Evolutionary conservation across 2,797 vertebrate species (phyloP).

Genomic region (Kryptopterus vitreolus): DNA sequence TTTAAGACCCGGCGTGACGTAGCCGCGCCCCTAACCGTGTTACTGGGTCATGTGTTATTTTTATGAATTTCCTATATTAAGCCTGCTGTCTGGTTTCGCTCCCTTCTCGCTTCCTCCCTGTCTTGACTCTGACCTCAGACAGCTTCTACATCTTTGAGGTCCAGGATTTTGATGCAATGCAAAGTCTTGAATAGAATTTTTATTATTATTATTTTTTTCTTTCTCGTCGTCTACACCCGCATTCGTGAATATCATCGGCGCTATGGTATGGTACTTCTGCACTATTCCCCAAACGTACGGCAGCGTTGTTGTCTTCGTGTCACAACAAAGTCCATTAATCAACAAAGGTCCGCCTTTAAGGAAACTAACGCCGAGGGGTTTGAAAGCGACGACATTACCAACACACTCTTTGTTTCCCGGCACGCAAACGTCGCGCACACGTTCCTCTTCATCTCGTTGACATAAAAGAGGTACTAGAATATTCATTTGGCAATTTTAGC

Average conservation of each 20-base stretch:
- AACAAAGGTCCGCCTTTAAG: conserved; percentile 39
- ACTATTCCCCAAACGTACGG: conserved; percentile 21
- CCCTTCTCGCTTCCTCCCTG: background rate
- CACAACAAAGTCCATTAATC: conserved; percentile 47
- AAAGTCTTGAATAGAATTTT: background rate
- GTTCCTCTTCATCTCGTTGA: conserved; percentile 26
- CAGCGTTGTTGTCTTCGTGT: conserved; percentile 37
- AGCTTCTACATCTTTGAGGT: conserved; percentile 38
- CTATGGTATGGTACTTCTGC: no score
- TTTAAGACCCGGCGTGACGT: background rate
- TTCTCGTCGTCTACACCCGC: conserved; percentile 36
- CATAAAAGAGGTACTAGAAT: conserved; percentile 31
- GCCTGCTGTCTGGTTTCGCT: background rate
- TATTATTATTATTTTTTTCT: no score
- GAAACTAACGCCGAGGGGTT: conserved; percentile 40
- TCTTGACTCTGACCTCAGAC: background rate
- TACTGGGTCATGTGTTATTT: background rate
- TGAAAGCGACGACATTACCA: conserved; percentile 42
- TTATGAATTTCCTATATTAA: background rate
- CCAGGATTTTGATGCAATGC: background rate
- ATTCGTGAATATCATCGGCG: conserved; percentile 49
- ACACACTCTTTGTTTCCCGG: conserved; percentile 34
- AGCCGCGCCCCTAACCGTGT: background rate
- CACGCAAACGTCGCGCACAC: conserved; percentile 21
- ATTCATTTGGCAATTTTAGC: conserved; percentile 26